Conservation (phyloP, 1,140 invertebrate species). For the Gyrodactylus salaris region DNA sequence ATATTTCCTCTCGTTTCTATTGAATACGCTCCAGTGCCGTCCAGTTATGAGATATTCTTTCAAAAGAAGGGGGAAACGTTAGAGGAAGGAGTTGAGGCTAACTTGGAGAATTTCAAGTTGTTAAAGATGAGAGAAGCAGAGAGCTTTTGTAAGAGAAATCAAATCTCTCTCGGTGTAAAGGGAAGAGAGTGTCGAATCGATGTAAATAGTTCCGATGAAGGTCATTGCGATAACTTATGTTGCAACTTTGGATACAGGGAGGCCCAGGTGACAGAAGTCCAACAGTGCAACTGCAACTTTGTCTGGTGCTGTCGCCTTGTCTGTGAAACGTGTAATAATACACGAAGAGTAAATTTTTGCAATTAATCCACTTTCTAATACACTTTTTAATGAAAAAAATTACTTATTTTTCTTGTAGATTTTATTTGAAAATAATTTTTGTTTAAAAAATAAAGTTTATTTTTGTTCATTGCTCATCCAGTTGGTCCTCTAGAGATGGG, state of each 20-base stretch:
- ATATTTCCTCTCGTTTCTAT: neutral
- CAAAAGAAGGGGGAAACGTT: neutral
- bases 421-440: too few relatives aligned
- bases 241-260: neutral
- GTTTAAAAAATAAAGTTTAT: too few relatives aligned
- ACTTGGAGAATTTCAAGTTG: too few relatives aligned
- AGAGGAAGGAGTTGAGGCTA: neutral
- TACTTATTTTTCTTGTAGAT: too few relatives aligned
- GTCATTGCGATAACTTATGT: neutral
- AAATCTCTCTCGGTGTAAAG: too few relatives aligned
- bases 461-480: too few relatives aligned
- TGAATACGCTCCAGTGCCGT: neutral
- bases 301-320: neutral
- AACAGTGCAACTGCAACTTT: neutral
- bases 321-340: neutral
- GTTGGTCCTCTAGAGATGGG: too few relatives aligned
- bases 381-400: too few relatives aligned
- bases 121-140: too few relatives aligned
- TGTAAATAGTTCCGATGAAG: neutral
- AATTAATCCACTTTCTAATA: too few relatives aligned
- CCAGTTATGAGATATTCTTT: neutral
- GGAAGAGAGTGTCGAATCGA: neutral
- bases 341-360: neutral
- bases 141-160: too few relatives aligned
- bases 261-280: neutral